Evolutionary conservation across 1,140 invertebrate genomes (phyloP).

Genomic region (Drosophila persimilis): DNA sequence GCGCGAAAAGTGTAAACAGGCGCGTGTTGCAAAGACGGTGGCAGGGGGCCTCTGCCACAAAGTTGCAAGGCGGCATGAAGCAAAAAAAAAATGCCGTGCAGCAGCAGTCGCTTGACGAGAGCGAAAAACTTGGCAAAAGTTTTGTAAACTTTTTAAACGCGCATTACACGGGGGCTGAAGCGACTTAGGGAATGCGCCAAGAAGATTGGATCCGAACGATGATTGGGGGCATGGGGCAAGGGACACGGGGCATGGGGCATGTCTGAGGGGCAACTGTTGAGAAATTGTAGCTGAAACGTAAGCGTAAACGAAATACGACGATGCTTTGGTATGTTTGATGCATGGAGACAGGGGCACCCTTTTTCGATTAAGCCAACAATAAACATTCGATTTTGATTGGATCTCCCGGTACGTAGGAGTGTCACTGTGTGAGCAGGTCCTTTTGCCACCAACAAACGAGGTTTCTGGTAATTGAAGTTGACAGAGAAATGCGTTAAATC

Average conservation of each 20-base stretch:
- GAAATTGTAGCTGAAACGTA: slow-evolving; percentile 47
- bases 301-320: slow-evolving; percentile 32
- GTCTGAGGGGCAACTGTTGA: slow-evolving; percentile 4
- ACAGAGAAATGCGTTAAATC: slow-evolving; percentile 3
- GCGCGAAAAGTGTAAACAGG: slow-evolving; percentile 76
- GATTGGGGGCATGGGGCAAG: no score
- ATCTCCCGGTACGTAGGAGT: slow-evolving; percentile 6
- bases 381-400: slow-evolving; percentile 52
- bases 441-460: slow-evolving; percentile 9
- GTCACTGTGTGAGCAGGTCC: slow-evolving; percentile 5
- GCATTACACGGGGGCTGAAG: slow-evolving; percentile 72
- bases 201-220: slow-evolving; percentile 3
- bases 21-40: slow-evolving; percentile 53
- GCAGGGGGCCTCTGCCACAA: slow-evolving; percentile 47
- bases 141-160: slow-evolving; percentile 80
- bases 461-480: slow-evolving; percentile 41
- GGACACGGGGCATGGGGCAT: slow-evolving; percentile 21
- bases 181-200: slow-evolving; percentile 44
- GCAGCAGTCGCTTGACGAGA: slow-evolving; percentile 40
- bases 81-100: slow-evolving; percentile 37
- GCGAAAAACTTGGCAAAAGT: slow-evolving; percentile 68
- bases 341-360: slow-evolving; percentile 16
- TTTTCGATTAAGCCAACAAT: slow-evolving; percentile 44
- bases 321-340: slow-evolving; percentile 46
- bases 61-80: slow-evolving; percentile 60